Evolutionary conservation across 2,113 vertebrate genomes (phyloP).

Genomic region (Chaetops frenatus): DNA sequence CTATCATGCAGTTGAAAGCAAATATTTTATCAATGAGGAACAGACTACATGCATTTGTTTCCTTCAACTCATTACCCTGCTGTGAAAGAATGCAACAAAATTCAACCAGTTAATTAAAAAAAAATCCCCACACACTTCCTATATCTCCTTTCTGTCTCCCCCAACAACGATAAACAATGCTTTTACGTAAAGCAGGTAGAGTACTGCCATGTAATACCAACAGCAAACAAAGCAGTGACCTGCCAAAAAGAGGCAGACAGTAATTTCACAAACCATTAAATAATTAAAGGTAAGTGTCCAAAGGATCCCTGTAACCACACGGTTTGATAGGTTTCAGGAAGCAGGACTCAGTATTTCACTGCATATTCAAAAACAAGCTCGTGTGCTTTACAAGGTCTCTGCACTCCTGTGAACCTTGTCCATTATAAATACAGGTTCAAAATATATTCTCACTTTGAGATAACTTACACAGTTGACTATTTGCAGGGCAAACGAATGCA

Average conservation of each 20-base stretch:
- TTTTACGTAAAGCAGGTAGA: background rate
- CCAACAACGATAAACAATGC: background rate
- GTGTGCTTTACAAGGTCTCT: constrained; percentile 47
- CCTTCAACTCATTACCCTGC: background rate
- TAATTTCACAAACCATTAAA: background rate
- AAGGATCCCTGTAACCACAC: background rate
- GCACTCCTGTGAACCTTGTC: constrained; percentile 56
- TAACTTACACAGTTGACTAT: constrained; percentile 74
- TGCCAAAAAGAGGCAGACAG: background rate
- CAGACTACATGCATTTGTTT: background rate
- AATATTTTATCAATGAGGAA: background rate
- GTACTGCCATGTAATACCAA: background rate
- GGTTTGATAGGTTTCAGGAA: background rate
- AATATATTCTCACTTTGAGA: constrained; percentile 70
- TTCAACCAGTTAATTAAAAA: background rate
- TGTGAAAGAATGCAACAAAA: background rate
- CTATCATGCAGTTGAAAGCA: background rate
- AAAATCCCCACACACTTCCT: background rate
- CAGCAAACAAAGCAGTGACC: background rate
- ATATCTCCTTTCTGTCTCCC: background rate
- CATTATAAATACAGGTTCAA: constrained; percentile 64
- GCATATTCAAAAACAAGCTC: constrained; percentile 1
- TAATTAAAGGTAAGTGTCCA: constrained; percentile 17
- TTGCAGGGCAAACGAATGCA: constrained; percentile 73
- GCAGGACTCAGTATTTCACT: background rate